A percentile compares a stretch with the other conserved stretches of the same genome.
Conservation (phyloP, 2,888 invertebrate genomes). For the Oeneis ivallda region DNA sequence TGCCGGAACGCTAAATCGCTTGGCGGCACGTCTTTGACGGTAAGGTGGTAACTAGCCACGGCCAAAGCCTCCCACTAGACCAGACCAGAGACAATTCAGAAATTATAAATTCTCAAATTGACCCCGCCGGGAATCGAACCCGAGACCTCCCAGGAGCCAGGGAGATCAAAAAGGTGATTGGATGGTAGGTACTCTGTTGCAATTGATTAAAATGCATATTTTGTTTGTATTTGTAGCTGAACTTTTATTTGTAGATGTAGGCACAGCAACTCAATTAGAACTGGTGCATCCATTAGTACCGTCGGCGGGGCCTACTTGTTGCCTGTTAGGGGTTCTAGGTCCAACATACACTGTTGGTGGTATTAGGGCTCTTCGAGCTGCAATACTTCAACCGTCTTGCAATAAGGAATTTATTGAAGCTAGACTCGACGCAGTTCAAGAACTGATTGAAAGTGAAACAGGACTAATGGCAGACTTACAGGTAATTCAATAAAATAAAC, state of each 20-base stretch:
- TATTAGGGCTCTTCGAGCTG: constrained; percentile 87
- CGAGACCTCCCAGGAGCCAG: too few species aligned
- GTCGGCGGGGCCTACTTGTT: constrained; percentile 70
- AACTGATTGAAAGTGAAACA: constrained; percentile 86
- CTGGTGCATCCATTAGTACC: constrained; percentile 82
- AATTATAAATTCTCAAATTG: too few species aligned
- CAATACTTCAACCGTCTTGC: constrained; percentile 90
- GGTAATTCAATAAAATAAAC: constrained; percentile 58
- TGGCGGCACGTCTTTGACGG: too few species aligned
- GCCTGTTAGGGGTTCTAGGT: constrained; percentile 70
- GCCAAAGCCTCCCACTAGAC: too few species aligned
- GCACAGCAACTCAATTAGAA: constrained; percentile 90
- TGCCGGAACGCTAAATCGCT: too few species aligned
- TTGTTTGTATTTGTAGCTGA: too few species aligned
- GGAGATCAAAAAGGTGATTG: too few species aligned
- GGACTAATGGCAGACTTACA: constrained; percentile 83
- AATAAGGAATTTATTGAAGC: constrained; percentile 84
- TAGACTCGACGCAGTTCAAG: constrained; percentile 88
- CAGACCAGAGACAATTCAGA: too few species aligned
- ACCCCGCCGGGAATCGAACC: too few species aligned
- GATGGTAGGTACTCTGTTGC: too few species aligned
- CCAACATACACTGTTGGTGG: constrained; percentile 84
- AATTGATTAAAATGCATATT: too few species aligned
- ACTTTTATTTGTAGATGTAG: constrained; percentile 83
- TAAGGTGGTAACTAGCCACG: too few species aligned